Percentiles rank a stretch among this genome's conserved stretches.
phyloP scores from a whole-genome alignment of 2,888 invertebrate species.

The Stenurella melanura region DNA sequence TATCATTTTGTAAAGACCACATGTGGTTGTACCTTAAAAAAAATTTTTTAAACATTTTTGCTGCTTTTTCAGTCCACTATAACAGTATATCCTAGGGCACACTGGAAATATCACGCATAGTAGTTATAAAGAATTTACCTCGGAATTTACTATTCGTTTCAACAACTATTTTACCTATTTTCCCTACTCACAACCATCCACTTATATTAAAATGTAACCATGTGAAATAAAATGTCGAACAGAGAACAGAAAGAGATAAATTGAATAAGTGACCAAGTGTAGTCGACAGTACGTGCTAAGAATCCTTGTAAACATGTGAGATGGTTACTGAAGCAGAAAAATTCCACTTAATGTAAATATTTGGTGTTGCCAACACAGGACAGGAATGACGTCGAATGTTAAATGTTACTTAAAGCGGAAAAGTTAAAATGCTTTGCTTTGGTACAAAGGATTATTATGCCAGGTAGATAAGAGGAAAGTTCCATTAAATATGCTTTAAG shows the following conservation, averaged over 20 bases:
- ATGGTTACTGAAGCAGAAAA: constrained; percentile 19
- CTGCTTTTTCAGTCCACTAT: too few species aligned
- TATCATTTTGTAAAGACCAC: too few species aligned
- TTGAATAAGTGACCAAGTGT: constrained; percentile 39
- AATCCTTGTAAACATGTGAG: constrained; percentile 19
- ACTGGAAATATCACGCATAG: too few species aligned
- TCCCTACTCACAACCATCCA: not conserved
- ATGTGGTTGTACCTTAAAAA: too few species aligned
- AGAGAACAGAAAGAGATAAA: constrained; percentile 32
- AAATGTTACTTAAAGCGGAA: constrained; percentile 43
- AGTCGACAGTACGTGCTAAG: constrained; percentile 25
- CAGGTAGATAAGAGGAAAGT: not conserved
- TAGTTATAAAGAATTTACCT: too few species aligned
- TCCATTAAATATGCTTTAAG: not conserved
- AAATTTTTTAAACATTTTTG: too few species aligned
- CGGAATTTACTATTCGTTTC: not conserved
- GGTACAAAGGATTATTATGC: not conserved
- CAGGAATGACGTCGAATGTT: constrained; percentile 34
- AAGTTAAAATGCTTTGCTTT: constrained; percentile 19
- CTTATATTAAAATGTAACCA: constrained; percentile 19
- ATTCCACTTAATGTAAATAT: constrained; percentile 46
- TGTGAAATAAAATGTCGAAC: constrained; percentile 26
- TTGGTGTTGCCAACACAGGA: constrained; percentile 46
- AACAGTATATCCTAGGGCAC: too few species aligned
- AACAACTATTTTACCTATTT: not conserved